A percentile compares a stretch with the other conserved stretches of the same genome.
phyloP scores from a whole-genome alignment of 2,113 vertebrate genomes.

The Chinchilla lanigera region DNA sequence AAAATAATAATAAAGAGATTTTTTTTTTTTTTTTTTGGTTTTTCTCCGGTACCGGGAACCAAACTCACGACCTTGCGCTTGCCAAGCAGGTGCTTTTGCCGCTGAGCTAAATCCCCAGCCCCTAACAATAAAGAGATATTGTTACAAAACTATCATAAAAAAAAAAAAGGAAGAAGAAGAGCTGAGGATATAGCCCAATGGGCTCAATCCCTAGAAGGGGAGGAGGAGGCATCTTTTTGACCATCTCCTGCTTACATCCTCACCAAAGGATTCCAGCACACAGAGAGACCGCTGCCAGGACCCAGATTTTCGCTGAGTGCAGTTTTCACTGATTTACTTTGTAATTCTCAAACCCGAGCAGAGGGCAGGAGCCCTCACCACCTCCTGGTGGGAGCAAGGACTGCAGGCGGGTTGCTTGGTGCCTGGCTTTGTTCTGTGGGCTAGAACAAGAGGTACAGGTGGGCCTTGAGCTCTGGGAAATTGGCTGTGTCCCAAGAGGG shows the following conservation, averaged over 20 bases:
- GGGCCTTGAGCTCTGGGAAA: not conserved
- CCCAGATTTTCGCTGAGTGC: not conserved
- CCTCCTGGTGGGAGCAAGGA: conserved; percentile 24
- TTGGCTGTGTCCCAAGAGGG: not conserved
- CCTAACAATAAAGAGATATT: too few species aligned
- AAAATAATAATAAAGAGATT: too few species aligned
- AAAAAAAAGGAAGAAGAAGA: too few species aligned
- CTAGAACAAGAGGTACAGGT: not conserved
- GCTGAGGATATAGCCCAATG: not conserved
- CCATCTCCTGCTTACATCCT: not conserved
- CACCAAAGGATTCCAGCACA: not conserved
- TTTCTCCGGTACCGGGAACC: too few species aligned
- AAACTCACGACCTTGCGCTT: too few species aligned
- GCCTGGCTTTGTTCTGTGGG: conserved; percentile 25
- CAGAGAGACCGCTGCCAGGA: not conserved
- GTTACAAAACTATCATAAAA: too few species aligned
- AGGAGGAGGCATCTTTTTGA: not conserved
- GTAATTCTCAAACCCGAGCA: not conserved
- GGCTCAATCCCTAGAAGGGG: not conserved
- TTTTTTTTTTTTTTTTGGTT: too few species aligned
- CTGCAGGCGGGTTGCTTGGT: not conserved
- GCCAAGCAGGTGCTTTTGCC: too few species aligned
- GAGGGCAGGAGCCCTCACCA: not conserved
- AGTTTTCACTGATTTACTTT: not conserved
- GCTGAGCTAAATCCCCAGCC: too few species aligned